Conservation (phyloP, 2,797 vertebrate species). For the Emydoidea blandingii region DNA sequence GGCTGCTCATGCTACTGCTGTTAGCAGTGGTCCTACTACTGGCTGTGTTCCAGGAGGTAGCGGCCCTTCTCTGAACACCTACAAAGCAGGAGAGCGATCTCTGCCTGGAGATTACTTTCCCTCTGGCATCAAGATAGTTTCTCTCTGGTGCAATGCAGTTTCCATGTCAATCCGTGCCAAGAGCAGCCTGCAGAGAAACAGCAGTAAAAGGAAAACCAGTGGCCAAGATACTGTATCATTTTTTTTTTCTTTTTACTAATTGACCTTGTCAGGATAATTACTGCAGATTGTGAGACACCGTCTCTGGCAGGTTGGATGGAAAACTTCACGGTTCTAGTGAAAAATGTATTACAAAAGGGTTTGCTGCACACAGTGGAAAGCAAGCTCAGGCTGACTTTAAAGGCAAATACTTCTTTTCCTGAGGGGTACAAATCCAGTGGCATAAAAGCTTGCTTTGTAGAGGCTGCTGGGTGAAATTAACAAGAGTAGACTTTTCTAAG, state of each 20-base stretch:
- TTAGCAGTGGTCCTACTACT: not conserved
- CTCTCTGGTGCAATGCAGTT: constrained; percentile 79
- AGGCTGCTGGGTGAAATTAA: constrained; percentile 29
- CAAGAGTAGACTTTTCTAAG: constrained; percentile 22
- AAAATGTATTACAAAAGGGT: constrained; percentile 52
- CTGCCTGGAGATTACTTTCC: constrained; percentile 58
- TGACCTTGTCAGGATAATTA: constrained; percentile 83
- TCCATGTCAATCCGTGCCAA: constrained; percentile 66
- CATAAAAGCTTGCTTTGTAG: constrained; percentile 28
- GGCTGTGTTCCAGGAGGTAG: not conserved
- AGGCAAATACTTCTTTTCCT: constrained; percentile 51
- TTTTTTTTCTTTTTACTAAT: constrained; percentile 78
- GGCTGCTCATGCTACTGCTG: not conserved
- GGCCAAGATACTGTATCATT: constrained; percentile 74
- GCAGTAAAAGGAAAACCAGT: constrained; percentile 68
- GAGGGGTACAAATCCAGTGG: constrained; percentile 34
- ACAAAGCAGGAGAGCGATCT: constrained; percentile 36
- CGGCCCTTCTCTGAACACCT: constrained; percentile 46
- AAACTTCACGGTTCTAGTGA: constrained; percentile 66
- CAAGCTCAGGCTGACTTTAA: constrained; percentile 52
- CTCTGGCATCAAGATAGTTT: constrained; percentile 62
- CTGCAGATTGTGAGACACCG: constrained; percentile 74
- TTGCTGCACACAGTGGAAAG: constrained; percentile 48
- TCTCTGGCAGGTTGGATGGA: constrained; percentile 69
- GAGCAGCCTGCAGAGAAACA: constrained; percentile 75